These are phyloP conservation scores for Hycleus cichorii DNA, from an alignment of 1,140 invertebrate species.

Conservation along the genomic window DNA sequence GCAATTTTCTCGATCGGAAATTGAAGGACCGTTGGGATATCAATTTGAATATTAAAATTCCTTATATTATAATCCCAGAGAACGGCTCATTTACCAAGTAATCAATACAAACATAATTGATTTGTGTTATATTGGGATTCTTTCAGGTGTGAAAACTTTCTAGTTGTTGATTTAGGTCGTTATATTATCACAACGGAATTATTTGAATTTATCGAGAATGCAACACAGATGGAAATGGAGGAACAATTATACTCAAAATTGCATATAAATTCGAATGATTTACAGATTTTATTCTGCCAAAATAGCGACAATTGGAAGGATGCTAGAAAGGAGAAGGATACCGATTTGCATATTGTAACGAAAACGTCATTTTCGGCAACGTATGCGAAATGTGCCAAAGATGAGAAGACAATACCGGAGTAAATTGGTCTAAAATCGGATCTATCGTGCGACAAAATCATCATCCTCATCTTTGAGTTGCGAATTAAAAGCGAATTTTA, in stretches of 20 bases:
- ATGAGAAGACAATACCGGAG: constrained; percentile 32
- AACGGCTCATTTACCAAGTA: constrained; percentile 69
- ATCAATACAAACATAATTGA: constrained; percentile 26
- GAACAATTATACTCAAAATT: constrained; percentile 74
- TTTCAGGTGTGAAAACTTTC: constrained; percentile 54
- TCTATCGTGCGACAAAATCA: no score
- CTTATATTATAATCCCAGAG: constrained; percentile 72
- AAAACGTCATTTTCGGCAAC: constrained; percentile 42
- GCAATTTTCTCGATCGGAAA: constrained; percentile 32
- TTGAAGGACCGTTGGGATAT: constrained; percentile 56
- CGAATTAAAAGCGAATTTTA: no score
- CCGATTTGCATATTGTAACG: constrained; percentile 67
- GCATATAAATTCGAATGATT: constrained; percentile 59
- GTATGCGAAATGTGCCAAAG: constrained; percentile 29
- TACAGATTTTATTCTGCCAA: constrained; percentile 57
- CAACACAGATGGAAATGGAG: constrained; percentile 75
- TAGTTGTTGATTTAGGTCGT: constrained; percentile 67
- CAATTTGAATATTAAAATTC: constrained; percentile 69
- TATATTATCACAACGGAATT: constrained; percentile 66
- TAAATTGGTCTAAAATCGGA: constrained; percentile 1
- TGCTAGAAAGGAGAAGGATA: constrained; percentile 59
- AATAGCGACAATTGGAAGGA: constrained; percentile 70
- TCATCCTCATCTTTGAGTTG: no score
- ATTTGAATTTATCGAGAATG: constrained; percentile 62
- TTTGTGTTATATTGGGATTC: constrained; percentile 1